Evolutionary conservation across 2,797 vertebrate genomes (phyloP).

Genomic region (Falco peregrinus): DNA sequence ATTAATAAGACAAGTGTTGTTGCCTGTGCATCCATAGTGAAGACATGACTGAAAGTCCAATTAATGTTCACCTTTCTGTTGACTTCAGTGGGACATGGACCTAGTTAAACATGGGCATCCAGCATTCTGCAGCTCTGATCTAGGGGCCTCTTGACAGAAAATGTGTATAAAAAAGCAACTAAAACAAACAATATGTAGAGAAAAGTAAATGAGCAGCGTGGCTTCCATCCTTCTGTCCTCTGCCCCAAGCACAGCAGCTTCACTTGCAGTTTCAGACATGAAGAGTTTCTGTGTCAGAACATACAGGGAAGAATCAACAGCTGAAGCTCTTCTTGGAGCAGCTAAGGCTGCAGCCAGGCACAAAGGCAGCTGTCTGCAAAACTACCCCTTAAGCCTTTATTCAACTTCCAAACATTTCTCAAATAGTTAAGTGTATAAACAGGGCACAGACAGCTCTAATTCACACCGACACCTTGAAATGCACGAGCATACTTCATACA

Average conservation of each 20-base stretch:
- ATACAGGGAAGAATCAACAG: background rate
- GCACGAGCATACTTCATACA: background rate
- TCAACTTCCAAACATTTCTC: constrained; percentile 51
- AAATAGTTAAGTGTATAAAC: background rate
- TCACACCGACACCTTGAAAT: background rate
- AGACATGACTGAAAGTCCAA: background rate
- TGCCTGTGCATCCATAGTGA: background rate
- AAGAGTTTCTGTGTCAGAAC: background rate
- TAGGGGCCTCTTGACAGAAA: background rate
- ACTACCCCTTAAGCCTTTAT: constrained; percentile 50
- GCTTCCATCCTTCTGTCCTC: background rate
- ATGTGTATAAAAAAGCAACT: rapidly evolving
- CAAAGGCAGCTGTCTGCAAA: constrained; percentile 14
- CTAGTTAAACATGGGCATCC: background rate
- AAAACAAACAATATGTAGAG: background rate
- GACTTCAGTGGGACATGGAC: background rate
- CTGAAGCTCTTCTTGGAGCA: background rate
- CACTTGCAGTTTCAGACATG: background rate
- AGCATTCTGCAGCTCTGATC: background rate
- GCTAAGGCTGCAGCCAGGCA: background rate
- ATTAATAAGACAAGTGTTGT: background rate
- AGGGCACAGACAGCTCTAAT: background rate
- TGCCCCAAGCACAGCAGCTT: background rate
- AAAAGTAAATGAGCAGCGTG: background rate
- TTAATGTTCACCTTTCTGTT: background rate